These are phyloP conservation scores for Ctenochaetus hawaiiensis DNA, from an alignment of 2,797 vertebrate species.

Conservation along the genomic window DNA sequence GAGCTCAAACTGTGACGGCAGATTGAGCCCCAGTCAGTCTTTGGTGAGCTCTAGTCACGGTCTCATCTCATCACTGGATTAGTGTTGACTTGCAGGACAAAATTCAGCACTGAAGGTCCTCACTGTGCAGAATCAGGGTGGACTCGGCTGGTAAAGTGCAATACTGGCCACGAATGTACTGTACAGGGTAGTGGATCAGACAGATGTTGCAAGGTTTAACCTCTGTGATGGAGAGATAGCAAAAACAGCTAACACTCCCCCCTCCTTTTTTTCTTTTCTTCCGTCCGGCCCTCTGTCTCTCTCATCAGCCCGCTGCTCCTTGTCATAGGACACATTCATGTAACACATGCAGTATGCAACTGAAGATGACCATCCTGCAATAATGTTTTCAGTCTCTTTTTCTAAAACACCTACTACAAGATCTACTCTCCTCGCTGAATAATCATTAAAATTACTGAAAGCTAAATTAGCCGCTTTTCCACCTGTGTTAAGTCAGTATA, in stretches of 20 bases:
- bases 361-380: constrained; percentile 90
- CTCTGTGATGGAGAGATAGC: constrained; percentile 68
- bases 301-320: constrained; percentile 70
- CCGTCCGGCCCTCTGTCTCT: constrained; percentile 59
- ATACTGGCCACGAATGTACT: constrained; percentile 84
- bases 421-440: constrained; percentile 87
- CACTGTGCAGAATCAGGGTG: constrained; percentile 74
- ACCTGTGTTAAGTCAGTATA: constrained; percentile 94
- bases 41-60: constrained; percentile 67
- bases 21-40: constrained; percentile 63
- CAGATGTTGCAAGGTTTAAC: constrained; percentile 60
- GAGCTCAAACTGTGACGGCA: constrained; percentile 96
- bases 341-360: constrained; percentile 85
- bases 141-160: constrained; percentile 77
- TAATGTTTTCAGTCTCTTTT: constrained; percentile 93
- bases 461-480: constrained; percentile 85
- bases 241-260: constrained; percentile 58
- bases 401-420: constrained; percentile 87
- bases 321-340: constrained; percentile 72
- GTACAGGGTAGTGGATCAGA: constrained; percentile 80
- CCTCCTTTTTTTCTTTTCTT: constrained; percentile 32
- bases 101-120: constrained; percentile 77
- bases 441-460: constrained; percentile 87
- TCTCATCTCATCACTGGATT: constrained; percentile 81
- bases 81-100: constrained; percentile 74